Percentiles rank a stretch among this genome's conserved stretches.
Conservation (phyloP, 2,888 invertebrate species). For the Liposcelis brunnea region DNA sequence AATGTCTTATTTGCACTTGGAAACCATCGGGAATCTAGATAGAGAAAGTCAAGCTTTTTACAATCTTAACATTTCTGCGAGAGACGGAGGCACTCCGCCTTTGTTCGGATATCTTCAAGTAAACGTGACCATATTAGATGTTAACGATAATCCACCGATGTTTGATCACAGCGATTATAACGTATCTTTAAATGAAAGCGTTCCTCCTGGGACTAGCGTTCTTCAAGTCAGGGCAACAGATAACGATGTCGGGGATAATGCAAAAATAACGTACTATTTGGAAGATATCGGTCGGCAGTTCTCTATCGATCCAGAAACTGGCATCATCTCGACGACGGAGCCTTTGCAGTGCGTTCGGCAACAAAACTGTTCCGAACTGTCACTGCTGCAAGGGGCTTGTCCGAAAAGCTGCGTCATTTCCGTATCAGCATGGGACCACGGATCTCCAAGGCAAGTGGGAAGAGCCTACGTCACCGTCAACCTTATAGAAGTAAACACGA, state of each 20-base stretch:
- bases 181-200: conserved; percentile 82
- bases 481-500: conserved; percentile 57
- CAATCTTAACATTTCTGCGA: conserved; percentile 72
- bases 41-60: conserved; percentile 76
- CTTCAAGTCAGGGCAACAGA: conserved; percentile 87
- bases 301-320: conserved; percentile 79
- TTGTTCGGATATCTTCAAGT: conserved; percentile 73
- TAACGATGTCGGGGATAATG: conserved; percentile 82
- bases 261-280: conserved; percentile 79
- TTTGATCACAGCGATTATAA: conserved; percentile 91
- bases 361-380: conserved; percentile 47
- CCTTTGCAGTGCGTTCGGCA: conserved; percentile 57
- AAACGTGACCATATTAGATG: conserved; percentile 78
- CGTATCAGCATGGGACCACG: conserved; percentile 84
- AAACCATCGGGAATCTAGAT: conserved; percentile 81
- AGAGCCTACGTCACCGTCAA: conserved; percentile 87
- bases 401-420: conserved; percentile 91
- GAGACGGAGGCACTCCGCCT: conserved; percentile 69
- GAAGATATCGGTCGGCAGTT: conserved; percentile 75
- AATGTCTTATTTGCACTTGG: conserved; percentile 77
- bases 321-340: conserved; percentile 70
- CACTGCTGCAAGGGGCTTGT: conserved; percentile 34
- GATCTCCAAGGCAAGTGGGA: conserved; percentile 78
- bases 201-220: conserved; percentile 75
- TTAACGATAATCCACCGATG: conserved; percentile 87